Evolutionary conservation across 2,888 invertebrate species (phyloP).

Genomic region (Urechis unicinctus): DNA sequence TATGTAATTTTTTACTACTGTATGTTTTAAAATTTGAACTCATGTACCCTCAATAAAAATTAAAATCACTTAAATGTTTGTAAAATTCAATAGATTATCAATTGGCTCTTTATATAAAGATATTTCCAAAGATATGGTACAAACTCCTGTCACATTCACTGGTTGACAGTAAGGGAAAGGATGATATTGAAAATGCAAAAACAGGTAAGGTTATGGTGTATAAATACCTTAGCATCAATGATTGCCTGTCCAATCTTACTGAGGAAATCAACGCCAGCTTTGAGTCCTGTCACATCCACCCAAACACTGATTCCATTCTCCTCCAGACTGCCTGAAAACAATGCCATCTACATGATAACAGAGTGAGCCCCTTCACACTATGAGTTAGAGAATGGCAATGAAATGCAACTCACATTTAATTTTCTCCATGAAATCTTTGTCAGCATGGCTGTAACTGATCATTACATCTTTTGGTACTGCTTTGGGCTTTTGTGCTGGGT

Average conservation of each 20-base stretch:
- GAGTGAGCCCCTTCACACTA: not conserved
- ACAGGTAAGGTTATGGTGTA: no score
- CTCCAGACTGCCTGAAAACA: no score
- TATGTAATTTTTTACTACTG: no score
- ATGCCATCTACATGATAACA: constrained; percentile 22
- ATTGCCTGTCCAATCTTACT: constrained; percentile 42
- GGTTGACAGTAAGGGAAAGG: no score
- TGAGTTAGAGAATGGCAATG: not conserved
- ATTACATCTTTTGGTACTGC: constrained; percentile 25
- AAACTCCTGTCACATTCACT: no score
- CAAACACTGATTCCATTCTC: constrained; percentile 33
- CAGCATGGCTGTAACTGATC: constrained; percentile 41
- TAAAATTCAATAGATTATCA: no score
- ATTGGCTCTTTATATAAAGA: no score
- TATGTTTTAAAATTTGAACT: no score
- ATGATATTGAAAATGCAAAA: no score
- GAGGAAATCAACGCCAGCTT: constrained; percentile 38
- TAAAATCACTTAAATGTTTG: no score
- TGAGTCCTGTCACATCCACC: constrained; percentile 36
- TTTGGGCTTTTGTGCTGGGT: not conserved
- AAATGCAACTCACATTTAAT: constrained; percentile 26
- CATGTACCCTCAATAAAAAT: no score
- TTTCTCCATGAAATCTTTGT: constrained; percentile 32
- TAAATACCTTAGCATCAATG: constrained; percentile 34
- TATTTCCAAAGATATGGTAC: no score